A percentile compares a stretch with the other conserved stretches of the same genome.
phyloP scores from a whole-genome alignment of 37 sponge, comb jelly and placozoan species.

The Dysidea cf. avara region DNA sequence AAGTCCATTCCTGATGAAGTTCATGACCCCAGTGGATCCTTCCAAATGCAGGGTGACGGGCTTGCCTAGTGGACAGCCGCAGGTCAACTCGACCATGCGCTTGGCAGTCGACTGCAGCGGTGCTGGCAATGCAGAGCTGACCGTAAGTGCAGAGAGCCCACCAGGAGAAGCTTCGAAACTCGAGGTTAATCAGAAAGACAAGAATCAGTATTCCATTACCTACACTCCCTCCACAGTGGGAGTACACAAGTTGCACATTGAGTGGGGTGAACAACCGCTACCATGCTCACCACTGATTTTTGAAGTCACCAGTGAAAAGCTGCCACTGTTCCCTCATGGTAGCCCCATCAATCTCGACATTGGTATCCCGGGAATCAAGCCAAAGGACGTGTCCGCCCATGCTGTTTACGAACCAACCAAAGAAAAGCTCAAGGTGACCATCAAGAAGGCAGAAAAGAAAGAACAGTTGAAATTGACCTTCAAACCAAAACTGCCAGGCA shows the following conservation, averaged over 20 bases:
- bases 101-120: constrained; percentile 46
- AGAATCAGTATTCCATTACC: constrained; percentile 36
- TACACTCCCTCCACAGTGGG: constrained; percentile 64
- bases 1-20: constrained; percentile 19
- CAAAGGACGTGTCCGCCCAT: constrained; percentile 52
- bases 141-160: constrained; percentile 34
- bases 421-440: constrained; percentile 51
- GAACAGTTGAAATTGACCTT: constrained; percentile 53
- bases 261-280: constrained; percentile 47
- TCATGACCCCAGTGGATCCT: constrained; percentile 23
- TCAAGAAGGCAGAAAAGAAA: constrained; percentile 39
- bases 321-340: constrained; percentile 38
- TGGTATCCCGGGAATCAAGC: constrained; percentile 16
- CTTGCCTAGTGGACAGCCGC: too few relatives aligned
- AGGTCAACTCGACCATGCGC: constrained; percentile 20
- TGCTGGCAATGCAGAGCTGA: constrained; percentile 48
- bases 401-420: constrained; percentile 48
- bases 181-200: constrained; percentile 20
- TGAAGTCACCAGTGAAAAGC: constrained; percentile 18
- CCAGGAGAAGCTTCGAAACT: constrained; percentile 24
- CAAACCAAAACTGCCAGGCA: constrained; percentile 51
- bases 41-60: constrained; percentile 49
- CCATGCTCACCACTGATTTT: constrained; percentile 65
- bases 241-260: constrained; percentile 44
- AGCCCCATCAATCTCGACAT: constrained; percentile 47